Conservation (phyloP, 2,888 invertebrate species). For the Harpalus rubripes region DNA sequence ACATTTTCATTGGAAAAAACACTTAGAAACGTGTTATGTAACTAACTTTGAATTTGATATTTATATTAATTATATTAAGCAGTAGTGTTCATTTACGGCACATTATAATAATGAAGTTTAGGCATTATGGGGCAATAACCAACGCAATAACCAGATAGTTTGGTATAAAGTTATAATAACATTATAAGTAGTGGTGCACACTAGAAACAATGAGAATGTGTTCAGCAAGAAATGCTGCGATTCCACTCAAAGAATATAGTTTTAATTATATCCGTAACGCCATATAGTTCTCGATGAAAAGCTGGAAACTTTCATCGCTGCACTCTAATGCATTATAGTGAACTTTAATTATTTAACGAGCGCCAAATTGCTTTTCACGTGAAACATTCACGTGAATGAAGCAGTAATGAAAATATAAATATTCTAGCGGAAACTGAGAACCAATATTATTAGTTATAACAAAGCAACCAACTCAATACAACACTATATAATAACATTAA, state of each 20-base stretch:
- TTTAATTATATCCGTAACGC: constrained; percentile 29
- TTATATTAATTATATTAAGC: no score
- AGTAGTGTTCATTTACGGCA: not conserved
- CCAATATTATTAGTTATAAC: constrained; percentile 42
- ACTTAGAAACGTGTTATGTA: no score
- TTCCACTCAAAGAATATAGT: constrained; percentile 20
- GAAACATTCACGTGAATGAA: constrained; percentile 43
- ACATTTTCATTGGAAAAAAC: no score
- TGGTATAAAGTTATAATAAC: constrained; percentile 11
- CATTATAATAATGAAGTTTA: not conserved
- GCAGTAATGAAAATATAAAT: constrained; percentile 54
- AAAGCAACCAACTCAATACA: constrained; percentile 11
- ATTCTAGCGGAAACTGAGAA: constrained; percentile 35
- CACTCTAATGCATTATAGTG: constrained; percentile 36
- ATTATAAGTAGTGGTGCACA: constrained; percentile 16
- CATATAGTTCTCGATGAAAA: constrained; percentile 36
- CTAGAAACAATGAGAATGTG: not conserved
- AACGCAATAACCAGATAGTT: not conserved
- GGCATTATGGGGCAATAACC: not conserved
- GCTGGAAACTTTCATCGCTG: constrained; percentile 6
- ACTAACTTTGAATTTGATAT: not conserved
- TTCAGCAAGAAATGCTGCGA: constrained; percentile 15
- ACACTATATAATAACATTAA: constrained; percentile 16
- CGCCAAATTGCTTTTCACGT: constrained; percentile 50
- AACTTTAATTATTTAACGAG: constrained; percentile 34